Evolutionary conservation across 2,797 vertebrate genomes (phyloP).

Genomic region (Eulemur mongoz): DNA sequence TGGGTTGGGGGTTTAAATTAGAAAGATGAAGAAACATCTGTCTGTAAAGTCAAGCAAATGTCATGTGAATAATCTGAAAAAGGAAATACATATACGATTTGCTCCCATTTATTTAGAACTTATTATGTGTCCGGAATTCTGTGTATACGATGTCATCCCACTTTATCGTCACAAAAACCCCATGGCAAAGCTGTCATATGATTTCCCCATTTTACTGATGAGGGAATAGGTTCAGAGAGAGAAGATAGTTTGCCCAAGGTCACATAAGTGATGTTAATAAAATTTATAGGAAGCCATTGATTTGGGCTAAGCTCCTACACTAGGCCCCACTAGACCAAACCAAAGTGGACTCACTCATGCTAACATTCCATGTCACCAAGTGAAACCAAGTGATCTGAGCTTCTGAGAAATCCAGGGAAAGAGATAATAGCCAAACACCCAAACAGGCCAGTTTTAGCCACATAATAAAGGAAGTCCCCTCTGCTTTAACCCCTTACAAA

Average conservation of each 20-base stretch:
- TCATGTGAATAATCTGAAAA: background rate
- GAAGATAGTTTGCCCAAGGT: background rate
- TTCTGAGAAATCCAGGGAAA: background rate
- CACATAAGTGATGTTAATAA: background rate
- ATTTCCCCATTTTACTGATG: background rate
- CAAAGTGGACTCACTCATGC: background rate
- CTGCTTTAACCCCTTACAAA: background rate
- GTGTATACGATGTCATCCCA: background rate
- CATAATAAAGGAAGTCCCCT: background rate
- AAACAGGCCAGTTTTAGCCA: background rate
- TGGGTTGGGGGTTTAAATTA: background rate
- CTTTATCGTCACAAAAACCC: background rate
- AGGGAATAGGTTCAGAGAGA: background rate
- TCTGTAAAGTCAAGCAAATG: background rate
- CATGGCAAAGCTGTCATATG: background rate
- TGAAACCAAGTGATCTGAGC: background rate
- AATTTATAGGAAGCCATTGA: background rate
- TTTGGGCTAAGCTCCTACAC: background rate
- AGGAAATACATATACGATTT: accelerated
- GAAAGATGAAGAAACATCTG: background rate
- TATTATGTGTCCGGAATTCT: background rate
- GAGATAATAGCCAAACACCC: background rate
- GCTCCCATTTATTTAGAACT: background rate
- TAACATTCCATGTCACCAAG: background rate
- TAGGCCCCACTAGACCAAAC: background rate